phyloP scores from a whole-genome alignment of 2,113 vertebrate species.

The Pagrus major region DNA sequence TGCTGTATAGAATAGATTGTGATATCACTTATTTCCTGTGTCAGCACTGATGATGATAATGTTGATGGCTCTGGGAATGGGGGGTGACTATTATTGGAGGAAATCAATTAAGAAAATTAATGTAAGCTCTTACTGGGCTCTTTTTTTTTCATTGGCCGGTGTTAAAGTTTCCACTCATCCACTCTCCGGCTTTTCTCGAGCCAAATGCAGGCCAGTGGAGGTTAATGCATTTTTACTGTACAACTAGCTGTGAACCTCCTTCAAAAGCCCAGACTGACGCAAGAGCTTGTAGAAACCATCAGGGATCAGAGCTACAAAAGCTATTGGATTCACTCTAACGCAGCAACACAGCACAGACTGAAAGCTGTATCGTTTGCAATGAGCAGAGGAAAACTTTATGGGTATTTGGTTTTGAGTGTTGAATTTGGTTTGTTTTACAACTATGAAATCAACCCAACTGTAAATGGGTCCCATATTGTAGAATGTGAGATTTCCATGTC shows the following conservation, averaged over 20 bases:
- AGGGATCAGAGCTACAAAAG: constrained; percentile 68
- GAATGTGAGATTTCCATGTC: no score
- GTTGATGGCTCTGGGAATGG: constrained; percentile 74
- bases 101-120: constrained; percentile 92
- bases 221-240: constrained; percentile 95
- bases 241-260: constrained; percentile 73
- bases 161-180: constrained; percentile 73
- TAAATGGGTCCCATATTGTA: no score
- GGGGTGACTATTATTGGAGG: constrained; percentile 81
- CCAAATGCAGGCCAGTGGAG: constrained; percentile 85
- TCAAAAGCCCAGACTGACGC: constrained; percentile 68
- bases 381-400: constrained; percentile 18
- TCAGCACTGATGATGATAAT: constrained; percentile 79
- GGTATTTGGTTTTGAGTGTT: neutral
- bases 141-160: constrained; percentile 57
- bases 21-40: constrained; percentile 81
- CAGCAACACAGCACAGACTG: constrained; percentile 24
- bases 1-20: constrained; percentile 81
- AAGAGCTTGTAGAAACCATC: constrained; percentile 68
- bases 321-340: constrained; percentile 38
- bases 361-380: constrained; percentile 37
- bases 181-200: constrained; percentile 67
- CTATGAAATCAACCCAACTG: neutral
- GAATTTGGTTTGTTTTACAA: neutral
- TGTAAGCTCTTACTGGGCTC: constrained; percentile 83